Conservation (phyloP, 2,888 invertebrate genomes). For the Diogma glabrata region DNA sequence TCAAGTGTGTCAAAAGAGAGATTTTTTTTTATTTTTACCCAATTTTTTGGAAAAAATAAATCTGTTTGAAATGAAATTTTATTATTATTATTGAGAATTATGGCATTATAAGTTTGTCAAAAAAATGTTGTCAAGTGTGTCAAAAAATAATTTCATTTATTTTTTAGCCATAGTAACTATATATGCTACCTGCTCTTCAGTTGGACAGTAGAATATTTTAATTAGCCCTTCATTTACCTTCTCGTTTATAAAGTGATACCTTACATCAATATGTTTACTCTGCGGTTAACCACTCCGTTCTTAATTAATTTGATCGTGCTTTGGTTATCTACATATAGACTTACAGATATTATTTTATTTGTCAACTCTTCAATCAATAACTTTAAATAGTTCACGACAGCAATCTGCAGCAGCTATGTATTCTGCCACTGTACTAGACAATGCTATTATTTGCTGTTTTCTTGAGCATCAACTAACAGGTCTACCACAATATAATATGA, state of each 20-base stretch:
- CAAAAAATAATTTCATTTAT: too few species aligned
- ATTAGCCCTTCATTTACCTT: slow-evolving; percentile 12
- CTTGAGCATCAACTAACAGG: slow-evolving; percentile 15
- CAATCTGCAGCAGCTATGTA: slow-evolving; percentile 11
- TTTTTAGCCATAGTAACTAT: too few species aligned
- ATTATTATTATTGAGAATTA: too few species aligned
- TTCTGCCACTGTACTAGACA: slow-evolving; percentile 14
- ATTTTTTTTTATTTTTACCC: too few species aligned
- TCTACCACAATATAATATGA: slow-evolving; percentile 13
- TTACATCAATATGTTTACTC: slow-evolving; percentile 15
- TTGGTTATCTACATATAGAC: background rate
- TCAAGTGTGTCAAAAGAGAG: too few species aligned
- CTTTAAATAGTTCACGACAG: background rate
- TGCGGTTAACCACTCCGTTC: background rate
- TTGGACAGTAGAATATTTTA: slow-evolving; percentile 12
- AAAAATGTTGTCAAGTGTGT: too few species aligned
- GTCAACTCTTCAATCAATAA: background rate
- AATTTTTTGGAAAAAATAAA: too few species aligned
- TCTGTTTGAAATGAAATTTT: too few species aligned
- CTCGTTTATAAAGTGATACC: slow-evolving; percentile 13
- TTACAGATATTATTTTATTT: background rate
- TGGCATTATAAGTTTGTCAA: too few species aligned
- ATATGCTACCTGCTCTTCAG: slow-evolving; percentile 15
- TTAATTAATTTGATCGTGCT: background rate
- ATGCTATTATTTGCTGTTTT: slow-evolving; percentile 15